Evolutionary conservation across 1,140 invertebrate genomes (phyloP).

Genomic region (Drosophila ogumai): DNA sequence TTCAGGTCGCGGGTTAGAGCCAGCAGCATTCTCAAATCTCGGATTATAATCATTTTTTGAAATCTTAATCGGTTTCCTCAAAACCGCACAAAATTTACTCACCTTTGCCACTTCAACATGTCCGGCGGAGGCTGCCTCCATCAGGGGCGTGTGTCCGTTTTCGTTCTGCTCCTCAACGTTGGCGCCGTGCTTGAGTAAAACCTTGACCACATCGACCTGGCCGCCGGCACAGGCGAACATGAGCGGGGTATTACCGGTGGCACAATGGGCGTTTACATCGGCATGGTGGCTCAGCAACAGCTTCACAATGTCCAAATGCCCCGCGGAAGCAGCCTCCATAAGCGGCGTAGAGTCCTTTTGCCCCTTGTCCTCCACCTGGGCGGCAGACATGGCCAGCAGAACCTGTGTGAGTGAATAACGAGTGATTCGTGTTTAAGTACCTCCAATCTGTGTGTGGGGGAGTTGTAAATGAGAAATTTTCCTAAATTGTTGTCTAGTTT

Average conservation of each 20-base stretch:
- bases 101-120: slow-evolving; percentile 97
- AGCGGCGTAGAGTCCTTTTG: slow-evolving; percentile 97
- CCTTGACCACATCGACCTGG: slow-evolving; percentile 95
- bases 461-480: background rate
- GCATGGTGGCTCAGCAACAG: slow-evolving; percentile 96
- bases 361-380: slow-evolving; percentile 98
- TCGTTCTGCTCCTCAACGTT: slow-evolving; percentile 99
- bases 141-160: slow-evolving; percentile 99
- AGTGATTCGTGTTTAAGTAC: too few relatives aligned
- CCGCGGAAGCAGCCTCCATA: slow-evolving; percentile 98
- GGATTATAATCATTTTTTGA: slow-evolving; percentile 81
- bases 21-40: slow-evolving; percentile 73
- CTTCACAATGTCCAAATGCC: slow-evolving; percentile 97
- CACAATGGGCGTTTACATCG: slow-evolving; percentile 98
- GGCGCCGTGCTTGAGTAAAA: slow-evolving; percentile 94
- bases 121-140: slow-evolving; percentile 99
- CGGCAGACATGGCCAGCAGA: slow-evolving; percentile 97
- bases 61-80: background rate
- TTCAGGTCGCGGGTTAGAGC: slow-evolving; percentile 27
- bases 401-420: slow-evolving; percentile 87
- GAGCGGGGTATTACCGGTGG: slow-evolving; percentile 97
- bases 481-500: background rate
- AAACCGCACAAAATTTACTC: slow-evolving; percentile 11
- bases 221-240: slow-evolving; percentile 99
- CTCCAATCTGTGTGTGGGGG: too few relatives aligned